A percentile compares a stretch with the other conserved stretches of the same genome.
Evolutionary conservation across 2,797 vertebrate species (phyloP).

Genomic region (Malurus splendens): DNA sequence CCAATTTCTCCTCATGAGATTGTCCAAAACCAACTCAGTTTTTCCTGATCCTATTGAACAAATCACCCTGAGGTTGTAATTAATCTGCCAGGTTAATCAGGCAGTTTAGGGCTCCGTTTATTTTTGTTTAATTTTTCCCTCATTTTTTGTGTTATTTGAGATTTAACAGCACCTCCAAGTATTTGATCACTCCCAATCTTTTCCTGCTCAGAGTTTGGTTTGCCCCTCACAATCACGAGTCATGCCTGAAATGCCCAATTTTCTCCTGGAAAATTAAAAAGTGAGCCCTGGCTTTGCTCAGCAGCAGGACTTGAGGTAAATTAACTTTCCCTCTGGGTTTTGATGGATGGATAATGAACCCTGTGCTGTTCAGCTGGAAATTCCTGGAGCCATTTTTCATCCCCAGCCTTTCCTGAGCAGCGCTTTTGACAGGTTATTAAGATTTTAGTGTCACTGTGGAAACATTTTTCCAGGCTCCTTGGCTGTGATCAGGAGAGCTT

Average conservation of each 20-base stretch:
- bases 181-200: background rate
- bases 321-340: constrained; percentile 46
- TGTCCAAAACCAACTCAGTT: background rate
- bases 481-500: background rate
- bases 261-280: constrained; percentile 17
- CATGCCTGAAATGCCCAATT: background rate
- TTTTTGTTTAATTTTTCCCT: rapidly evolving
- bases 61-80: background rate
- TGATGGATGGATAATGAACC: constrained; percentile 45
- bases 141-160: background rate
- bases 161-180: background rate
- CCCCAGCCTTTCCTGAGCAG: constrained; percentile 18
- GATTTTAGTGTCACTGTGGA: constrained; percentile 60
- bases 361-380: constrained; percentile 46
- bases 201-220: background rate
- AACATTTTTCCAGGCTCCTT: constrained; percentile 52
- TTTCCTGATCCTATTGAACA: background rate
- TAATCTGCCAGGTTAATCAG: background rate
- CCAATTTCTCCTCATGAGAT: background rate
- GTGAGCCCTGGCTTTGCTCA: background rate
- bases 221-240: background rate
- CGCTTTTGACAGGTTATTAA: constrained; percentile 54
- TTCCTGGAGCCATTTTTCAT: constrained; percentile 53
- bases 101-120: background rate
- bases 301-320: constrained; percentile 14